Percentiles rank a stretch among this genome's conserved stretches.
These are phyloP conservation scores for Falco berigora DNA, from an alignment of 2,797 vertebrate species.

Conservation along the genomic window DNA sequence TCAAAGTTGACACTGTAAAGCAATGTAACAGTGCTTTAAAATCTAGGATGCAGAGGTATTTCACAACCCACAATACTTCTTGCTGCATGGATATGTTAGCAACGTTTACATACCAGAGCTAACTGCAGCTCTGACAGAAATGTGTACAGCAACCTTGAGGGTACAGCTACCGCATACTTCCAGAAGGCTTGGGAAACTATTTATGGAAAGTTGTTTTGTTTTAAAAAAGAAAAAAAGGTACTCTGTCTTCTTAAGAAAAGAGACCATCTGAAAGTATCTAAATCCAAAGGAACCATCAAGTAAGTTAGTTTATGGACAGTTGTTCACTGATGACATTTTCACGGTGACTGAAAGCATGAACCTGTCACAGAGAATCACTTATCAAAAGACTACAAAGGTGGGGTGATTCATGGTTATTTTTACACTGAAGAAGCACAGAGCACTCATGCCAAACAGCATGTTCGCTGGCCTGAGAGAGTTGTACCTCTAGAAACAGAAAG, in stretches of 20 bases:
- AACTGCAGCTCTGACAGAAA: neutral
- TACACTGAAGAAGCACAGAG: neutral
- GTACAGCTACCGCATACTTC: neutral
- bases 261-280: neutral
- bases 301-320: neutral
- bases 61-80: neutral
- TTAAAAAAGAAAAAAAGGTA: neutral
- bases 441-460: neutral
- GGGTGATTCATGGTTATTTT: neutral
- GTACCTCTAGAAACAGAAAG: neutral
- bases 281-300: neutral
- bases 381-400: neutral
- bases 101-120: neutral
- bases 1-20: neutral
- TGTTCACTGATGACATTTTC: neutral
- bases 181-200: neutral
- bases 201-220: neutral
- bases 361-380: neutral
- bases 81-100: neutral
- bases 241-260: neutral
- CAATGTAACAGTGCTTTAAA: neutral
- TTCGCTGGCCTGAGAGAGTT: neutral
- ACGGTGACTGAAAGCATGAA: neutral
- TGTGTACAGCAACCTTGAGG: neutral
- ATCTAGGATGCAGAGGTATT: neutral